Base-by-base conservation (phyloP, 1,140 invertebrate genomes). In the Cydia strobilella region DNA sequence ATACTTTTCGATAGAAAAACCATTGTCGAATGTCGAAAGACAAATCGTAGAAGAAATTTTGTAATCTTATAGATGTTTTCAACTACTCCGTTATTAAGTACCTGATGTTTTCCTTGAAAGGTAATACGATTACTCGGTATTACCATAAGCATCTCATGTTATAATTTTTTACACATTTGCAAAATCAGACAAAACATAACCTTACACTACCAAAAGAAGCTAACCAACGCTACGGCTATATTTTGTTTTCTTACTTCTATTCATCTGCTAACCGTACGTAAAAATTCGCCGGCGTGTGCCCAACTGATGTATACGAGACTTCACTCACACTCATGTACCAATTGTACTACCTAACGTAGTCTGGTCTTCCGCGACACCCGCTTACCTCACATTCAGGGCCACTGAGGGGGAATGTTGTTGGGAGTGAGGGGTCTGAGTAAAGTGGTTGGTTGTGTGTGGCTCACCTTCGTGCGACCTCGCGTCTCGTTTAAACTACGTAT, bases 401-500 rank as follows among this genome's bases (percentile, higher is more conserved):
- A 54, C 51, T 18, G n/a, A n/a, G n/a, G 51, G 51, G n/a, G 2
- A 9, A 54, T 59, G 3, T 54, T 54, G 0, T 9, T 2, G 15
- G 20, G 20, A 54, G n/a, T 9, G 51, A 54, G 18, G 12, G 54
- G 54, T 12, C 54, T 18, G 54, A 12, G 10, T 10, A 12, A 59
- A 12, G 7, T 59, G 54, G 54, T 79, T 71, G 71, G 1, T 74
- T 72, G 74, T 78, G 79, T 76, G 79, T 76, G 84, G 80, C 79
- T 91, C 89, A 91, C 90, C 89, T 91, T 91, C 89, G 84, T 77
- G 81, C 87, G 90, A 91, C 90, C 90, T 91, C 90, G 88, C 77
- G 88, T 90, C 90, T 85, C 42, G 42, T 45, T 45, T 13, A 3
- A 86, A 86, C 85, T 86, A 86, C 86, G 87, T 89, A 90, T 90